A percentile compares a stretch with the other conserved stretches of the same genome.
Evolutionary conservation across 2,888 invertebrate genomes (phyloP).

Genomic region (Cheilosia soror): DNA sequence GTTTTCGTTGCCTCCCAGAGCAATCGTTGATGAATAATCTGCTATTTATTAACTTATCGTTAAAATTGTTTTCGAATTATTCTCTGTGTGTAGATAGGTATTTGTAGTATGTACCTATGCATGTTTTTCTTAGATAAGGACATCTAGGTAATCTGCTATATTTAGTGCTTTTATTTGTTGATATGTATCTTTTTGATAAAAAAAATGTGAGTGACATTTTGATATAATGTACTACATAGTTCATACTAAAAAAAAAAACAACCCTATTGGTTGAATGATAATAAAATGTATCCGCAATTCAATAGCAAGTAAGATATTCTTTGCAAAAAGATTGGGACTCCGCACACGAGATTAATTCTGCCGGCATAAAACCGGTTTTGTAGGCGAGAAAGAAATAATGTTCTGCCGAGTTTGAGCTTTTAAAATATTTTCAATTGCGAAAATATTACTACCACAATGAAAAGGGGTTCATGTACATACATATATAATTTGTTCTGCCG

Average conservation of each 20-base stretch:
- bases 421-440: no score
- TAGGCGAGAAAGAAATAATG: no score
- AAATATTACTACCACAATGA: no score
- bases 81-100: not conserved
- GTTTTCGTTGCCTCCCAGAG: conserved; percentile 23
- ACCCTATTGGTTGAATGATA: no score
- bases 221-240: not conserved
- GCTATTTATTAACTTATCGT: conserved; percentile 16
- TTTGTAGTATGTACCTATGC: not conserved
- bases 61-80: conserved; percentile 16
- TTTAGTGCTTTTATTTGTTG: not conserved
- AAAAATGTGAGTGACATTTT: not conserved
- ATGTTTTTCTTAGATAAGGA: conserved; percentile 19
- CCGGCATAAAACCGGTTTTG: no score
- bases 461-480: no score
- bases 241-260: not conserved
- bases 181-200: not conserved
- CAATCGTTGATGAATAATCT: conserved; percentile 10
- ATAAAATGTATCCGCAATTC: no score
- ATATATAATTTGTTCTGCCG: no score
- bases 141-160: conserved; percentile 29
- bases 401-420: no score
- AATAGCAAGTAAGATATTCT: no score
- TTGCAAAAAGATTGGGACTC: no score
- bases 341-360: no score